phyloP scores from a whole-genome alignment of 2,888 invertebrate genomes.

The Aradus depressus region DNA sequence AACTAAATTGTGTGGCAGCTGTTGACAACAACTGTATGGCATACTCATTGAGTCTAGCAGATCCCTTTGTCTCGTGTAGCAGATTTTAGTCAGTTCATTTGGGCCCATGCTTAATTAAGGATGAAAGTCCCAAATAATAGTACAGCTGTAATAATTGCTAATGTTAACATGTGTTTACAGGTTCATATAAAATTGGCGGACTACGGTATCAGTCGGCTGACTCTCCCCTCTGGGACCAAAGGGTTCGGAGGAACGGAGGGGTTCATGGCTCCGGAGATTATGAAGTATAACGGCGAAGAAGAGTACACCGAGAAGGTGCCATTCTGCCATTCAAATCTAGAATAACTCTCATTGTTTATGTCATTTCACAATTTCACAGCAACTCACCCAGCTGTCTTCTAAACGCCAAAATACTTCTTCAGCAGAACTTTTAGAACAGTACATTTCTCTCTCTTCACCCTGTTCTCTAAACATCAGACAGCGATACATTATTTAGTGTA shows the following conservation, averaged over 20 bases:
- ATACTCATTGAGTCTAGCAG: too few species aligned
- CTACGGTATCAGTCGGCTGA: constrained; percentile 82
- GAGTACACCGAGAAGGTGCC: constrained; percentile 91
- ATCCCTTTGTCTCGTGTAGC: too few species aligned
- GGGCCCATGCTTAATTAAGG: too few species aligned
- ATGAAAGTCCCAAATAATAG: too few species aligned
- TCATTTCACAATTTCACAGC: neutral
- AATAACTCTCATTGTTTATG: neutral
- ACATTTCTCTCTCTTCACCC: neutral
- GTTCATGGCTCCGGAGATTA: constrained; percentile 99
- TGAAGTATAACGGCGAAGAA: constrained; percentile 95
- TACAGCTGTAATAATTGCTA: constrained; percentile 9
- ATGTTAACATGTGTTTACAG: constrained; percentile 35
- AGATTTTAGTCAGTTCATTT: too few species aligned
- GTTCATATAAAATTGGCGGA: constrained; percentile 92
- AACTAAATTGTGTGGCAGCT: too few species aligned
- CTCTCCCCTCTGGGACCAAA: constrained; percentile 81
- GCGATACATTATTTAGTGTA: too few species aligned
- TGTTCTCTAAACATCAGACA: too few species aligned
- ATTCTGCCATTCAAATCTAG: neutral
- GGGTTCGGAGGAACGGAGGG: constrained; percentile 99
- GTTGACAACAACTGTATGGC: too few species aligned
- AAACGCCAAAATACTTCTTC: too few species aligned
- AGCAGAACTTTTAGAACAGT: neutral
- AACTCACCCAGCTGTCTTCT: too few species aligned